phyloP scores from a whole-genome alignment of 2,113 vertebrate species.

The Brachirus orientalis region DNA sequence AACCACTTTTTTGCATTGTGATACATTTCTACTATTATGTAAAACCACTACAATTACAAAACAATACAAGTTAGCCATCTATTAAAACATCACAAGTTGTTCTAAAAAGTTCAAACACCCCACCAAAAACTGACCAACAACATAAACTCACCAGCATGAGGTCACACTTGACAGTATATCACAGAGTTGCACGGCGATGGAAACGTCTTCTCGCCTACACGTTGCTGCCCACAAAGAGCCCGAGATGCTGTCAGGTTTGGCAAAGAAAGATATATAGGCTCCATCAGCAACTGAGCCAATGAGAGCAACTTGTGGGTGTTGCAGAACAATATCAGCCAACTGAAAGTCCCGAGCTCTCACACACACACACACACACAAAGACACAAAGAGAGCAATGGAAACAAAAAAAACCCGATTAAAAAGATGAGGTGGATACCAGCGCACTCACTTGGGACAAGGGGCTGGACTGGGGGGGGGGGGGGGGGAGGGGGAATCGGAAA shows the following conservation, averaged over 20 bases:
- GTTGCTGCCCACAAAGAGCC: conserved; percentile 26
- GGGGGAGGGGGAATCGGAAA: background rate
- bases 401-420: conserved; percentile 13
- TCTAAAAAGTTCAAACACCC: background rate
- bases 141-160: conserved; percentile 54
- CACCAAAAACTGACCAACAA: background rate
- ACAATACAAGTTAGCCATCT: background rate
- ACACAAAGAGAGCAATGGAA: conserved; percentile 7
- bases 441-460: conserved; percentile 1
- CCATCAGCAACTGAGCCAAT: conserved; percentile 52
- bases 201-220: conserved; percentile 25
- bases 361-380: conserved; percentile 22
- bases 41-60: background rate
- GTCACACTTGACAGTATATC: conserved; percentile 21
- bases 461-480: background rate
- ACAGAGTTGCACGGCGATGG: conserved; percentile 23
- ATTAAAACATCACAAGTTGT: background rate
- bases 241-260: conserved; percentile 30
- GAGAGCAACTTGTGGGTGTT: conserved; percentile 40
- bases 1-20: too few relatives aligned
- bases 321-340: conserved; percentile 64
- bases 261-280: conserved; percentile 45
- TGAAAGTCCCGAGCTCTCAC: conserved; percentile 13
- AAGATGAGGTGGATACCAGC: conserved; percentile 12
- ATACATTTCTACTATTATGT: background rate